Percentiles rank a stretch among this genome's conserved stretches.
These are phyloP conservation scores for Catocala sponsa DNA, from an alignment of 2,888 invertebrate genomes.

Conservation along the genomic window DNA sequence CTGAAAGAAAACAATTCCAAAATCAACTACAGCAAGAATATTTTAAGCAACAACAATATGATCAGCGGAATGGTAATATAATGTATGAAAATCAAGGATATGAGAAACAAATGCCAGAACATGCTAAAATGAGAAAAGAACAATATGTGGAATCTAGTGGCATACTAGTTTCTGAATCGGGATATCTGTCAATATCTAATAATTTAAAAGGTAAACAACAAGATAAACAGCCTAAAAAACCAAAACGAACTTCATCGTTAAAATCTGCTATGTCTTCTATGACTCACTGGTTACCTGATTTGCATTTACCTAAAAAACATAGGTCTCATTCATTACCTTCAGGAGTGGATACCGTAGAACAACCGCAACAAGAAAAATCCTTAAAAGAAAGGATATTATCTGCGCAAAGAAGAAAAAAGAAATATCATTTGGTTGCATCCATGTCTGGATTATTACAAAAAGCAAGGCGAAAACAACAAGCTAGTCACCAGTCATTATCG, in stretches of 20 bases:
- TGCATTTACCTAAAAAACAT: conserved; percentile 92
- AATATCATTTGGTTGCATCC: conserved; percentile 93
- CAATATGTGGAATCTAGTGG: conserved; percentile 80
- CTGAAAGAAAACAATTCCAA: conserved; percentile 87
- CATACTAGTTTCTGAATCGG: conserved; percentile 93
- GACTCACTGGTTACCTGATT: conserved; percentile 94
- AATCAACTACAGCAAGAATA: conserved; percentile 86
- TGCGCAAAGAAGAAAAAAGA: conserved; percentile 91
- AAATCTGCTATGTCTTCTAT: conserved; percentile 94
- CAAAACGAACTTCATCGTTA: conserved; percentile 91
- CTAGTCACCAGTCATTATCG: conserved; percentile 90
- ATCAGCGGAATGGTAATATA: conserved; percentile 83
- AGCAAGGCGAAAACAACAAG: conserved; percentile 91
- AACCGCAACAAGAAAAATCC: conserved; percentile 81
- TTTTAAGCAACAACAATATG: conserved; percentile 86
- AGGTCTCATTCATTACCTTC: conserved; percentile 94
- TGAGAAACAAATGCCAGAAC: conserved; percentile 71
- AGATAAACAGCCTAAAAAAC: conserved; percentile 90
- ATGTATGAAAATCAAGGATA: conserved; percentile 74
- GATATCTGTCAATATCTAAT: conserved; percentile 92
- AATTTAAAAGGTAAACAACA: conserved; percentile 87
- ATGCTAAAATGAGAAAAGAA: conserved; percentile 75
- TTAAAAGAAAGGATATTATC: conserved; percentile 82
- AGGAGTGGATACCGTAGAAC: conserved; percentile 89
- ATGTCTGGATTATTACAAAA: conserved; percentile 95